A percentile compares a stretch with the other conserved stretches of the same genome.
These are phyloP conservation scores for Aphodius sticticus DNA, from an alignment of 2,888 invertebrate genomes.

Conservation along the genomic window DNA sequence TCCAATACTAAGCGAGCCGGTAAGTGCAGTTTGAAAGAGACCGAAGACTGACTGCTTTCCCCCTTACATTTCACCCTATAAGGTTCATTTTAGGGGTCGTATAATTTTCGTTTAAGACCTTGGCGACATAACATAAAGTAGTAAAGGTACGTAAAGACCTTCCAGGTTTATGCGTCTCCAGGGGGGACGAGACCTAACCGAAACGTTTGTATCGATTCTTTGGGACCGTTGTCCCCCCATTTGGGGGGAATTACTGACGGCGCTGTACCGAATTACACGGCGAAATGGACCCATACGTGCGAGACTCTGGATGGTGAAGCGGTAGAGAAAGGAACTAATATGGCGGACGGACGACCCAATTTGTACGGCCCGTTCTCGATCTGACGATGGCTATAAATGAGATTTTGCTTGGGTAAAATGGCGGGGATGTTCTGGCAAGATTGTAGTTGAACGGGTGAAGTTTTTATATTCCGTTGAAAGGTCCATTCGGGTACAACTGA, in stretches of 20 bases:
- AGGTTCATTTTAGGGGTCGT: background rate
- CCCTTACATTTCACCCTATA: background rate
- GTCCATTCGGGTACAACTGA: too few relatives aligned
- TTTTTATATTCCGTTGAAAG: too few relatives aligned
- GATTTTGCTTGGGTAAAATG: background rate
- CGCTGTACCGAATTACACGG: background rate
- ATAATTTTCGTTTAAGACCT: slow-evolving; percentile 4
- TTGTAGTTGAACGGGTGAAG: too few relatives aligned
- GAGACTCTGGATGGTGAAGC: background rate
- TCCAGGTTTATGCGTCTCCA: background rate
- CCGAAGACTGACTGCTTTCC: background rate
- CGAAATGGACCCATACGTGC: background rate
- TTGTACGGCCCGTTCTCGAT: background rate
- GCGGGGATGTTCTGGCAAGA: too few relatives aligned
- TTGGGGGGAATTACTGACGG: background rate
- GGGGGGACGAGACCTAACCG: background rate
- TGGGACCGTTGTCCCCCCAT: background rate
- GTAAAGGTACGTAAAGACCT: background rate
- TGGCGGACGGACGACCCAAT: background rate
- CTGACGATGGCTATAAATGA: background rate
- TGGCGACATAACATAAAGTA: background rate
- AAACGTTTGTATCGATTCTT: background rate
- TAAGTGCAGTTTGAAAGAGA: background rate
- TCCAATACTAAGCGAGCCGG: too few relatives aligned
- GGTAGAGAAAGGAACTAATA: background rate